A percentile compares a stretch with the other conserved stretches of the same genome.
Evolutionary conservation across 2,113 vertebrate genomes (phyloP).

Genomic region (Brachypteracias leptosomus): DNA sequence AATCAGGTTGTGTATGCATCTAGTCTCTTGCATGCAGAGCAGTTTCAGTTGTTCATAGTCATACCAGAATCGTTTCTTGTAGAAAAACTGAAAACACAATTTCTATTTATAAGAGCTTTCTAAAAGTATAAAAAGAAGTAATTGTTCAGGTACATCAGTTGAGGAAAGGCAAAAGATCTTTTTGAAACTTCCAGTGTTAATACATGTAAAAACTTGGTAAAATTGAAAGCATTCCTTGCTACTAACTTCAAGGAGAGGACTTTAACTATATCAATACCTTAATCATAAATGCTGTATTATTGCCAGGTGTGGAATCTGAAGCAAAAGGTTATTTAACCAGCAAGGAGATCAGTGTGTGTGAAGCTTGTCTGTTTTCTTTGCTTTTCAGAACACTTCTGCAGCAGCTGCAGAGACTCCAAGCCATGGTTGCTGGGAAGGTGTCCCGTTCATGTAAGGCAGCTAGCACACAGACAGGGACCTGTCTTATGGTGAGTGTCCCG

Average conservation of each 20-base stretch:
- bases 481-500: conserved; percentile 87
- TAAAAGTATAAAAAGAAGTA: background rate
- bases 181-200: background rate
- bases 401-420: conserved; percentile 95
- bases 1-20: background rate
- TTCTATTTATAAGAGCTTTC: background rate
- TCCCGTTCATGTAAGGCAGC: conserved; percentile 88
- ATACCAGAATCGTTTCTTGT: background rate
- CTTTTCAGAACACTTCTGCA: conserved; percentile 90
- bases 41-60: background rate
- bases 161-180: background rate
- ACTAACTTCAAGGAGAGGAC: background rate
- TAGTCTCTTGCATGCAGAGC: background rate
- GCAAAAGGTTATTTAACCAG: background rate
- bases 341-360: background rate
- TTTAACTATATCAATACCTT: background rate
- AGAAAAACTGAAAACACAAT: background rate
- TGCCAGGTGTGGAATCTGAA: background rate
- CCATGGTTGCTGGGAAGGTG: conserved; percentile 89
- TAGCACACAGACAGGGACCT: conserved; percentile 94
- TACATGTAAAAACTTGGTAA: background rate
- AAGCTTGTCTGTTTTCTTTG: background rate
- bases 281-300: background rate
- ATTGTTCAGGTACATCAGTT: background rate
- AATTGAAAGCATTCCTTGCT: background rate